phyloP scores from a whole-genome alignment of 2,888 invertebrate species.

The Schizaphis graminum region DNA sequence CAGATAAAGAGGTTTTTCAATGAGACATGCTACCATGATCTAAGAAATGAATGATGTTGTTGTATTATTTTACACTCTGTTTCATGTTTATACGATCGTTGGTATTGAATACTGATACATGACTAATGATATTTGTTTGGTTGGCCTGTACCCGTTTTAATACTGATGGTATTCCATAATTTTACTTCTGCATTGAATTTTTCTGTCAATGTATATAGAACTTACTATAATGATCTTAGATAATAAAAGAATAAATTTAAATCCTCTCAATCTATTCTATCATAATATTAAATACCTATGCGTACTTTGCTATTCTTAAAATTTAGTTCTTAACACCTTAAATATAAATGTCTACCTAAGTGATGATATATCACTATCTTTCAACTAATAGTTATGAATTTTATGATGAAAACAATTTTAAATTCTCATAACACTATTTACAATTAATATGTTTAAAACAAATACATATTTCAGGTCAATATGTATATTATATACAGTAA shows the following conservation, averaged over 20 bases:
- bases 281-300: neutral
- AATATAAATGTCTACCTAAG: neutral
- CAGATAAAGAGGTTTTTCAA: neutral
- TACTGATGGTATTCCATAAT: neutral
- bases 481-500: neutral
- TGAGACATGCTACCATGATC: neutral
- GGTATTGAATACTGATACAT: neutral
- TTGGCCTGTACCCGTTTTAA: neutral
- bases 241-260: neutral
- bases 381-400: constrained; percentile 38
- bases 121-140: neutral
- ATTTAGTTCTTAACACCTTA: neutral
- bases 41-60: neutral
- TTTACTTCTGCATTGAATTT: neutral
- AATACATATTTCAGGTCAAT: neutral
- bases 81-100: neutral
- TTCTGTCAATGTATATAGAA: neutral
- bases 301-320: neutral
- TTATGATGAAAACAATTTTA: neutral
- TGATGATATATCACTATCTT: constrained; percentile 51
- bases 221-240: neutral
- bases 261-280: neutral
- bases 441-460: neutral
- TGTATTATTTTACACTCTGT: neutral
- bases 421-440: constrained; percentile 11